Conservation (phyloP, 2,888 invertebrate species). For the Panzeria rudis region DNA sequence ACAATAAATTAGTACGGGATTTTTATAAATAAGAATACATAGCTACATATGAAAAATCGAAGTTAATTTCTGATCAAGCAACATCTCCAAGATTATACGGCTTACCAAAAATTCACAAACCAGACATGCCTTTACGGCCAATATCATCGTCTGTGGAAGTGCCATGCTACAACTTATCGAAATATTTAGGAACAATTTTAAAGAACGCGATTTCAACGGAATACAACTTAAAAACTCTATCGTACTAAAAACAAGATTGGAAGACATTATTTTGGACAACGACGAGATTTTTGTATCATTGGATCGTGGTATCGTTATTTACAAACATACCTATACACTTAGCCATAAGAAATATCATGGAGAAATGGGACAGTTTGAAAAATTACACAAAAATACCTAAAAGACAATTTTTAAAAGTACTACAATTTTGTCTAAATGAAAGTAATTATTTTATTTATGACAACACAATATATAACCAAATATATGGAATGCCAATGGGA, state of each 20-base stretch:
- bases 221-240: not conserved
- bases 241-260: not conserved
- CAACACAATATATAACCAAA: too few relatives aligned
- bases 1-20: not conserved
- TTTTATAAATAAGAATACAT: not conserved
- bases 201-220: not conserved
- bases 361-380: too few relatives aligned
- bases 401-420: too few relatives aligned
- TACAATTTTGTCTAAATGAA: too few relatives aligned
- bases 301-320: too few relatives aligned
- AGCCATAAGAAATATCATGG: too few relatives aligned
- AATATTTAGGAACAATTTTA: not conserved
- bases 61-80: not conserved
- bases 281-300: too few relatives aligned
- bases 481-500: too few relatives aligned
- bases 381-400: too few relatives aligned
- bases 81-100: constrained; percentile 7
- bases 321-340: too few relatives aligned
- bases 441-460: too few relatives aligned
- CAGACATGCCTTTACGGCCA: not conserved
- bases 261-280: too few relatives aligned
- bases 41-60: not conserved
- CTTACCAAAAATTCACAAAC: not conserved
- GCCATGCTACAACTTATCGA: not conserved
- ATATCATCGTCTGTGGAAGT: not conserved